Base-by-base conservation (phyloP, 1,140 invertebrate genomes). In the Geopemphigus sp. region DNA sequence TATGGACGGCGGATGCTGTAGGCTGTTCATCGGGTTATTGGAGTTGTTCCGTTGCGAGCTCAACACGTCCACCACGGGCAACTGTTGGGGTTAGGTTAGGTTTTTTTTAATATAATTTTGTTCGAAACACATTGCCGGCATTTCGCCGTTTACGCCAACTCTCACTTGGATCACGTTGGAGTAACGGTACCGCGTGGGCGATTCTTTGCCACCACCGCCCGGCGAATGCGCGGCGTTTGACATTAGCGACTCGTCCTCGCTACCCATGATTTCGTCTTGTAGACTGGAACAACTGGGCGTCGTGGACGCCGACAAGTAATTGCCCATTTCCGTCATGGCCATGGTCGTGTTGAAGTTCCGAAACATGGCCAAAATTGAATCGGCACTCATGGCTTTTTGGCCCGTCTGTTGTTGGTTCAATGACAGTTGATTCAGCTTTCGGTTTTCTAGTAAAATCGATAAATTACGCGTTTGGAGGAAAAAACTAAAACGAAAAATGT, bases 311-410 rank as follows among this genome's bases (percentile, higher is more conserved):
- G 89, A 85, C 56, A 87, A 87, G 5, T 89, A 89, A 15, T 88
- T 87, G 0, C 88, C 86, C 32, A 53, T 59, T 26, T 81, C 83
- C 78, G 56, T 57, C 72, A 24, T 73, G 57, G 59, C 85, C 85
- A 14, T 88, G 86, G 15, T 87, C 24, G 89, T 88, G 14, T 83
- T 81, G 82, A 91, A 90, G 83, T 90, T 91, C 45, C 89, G 86
- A 83, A 92, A 92, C 89, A 92, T 91, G 4, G 91, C 90, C 64
- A 92, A 84, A 78, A 92, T 91, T 4, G 91, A 92, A 85, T 93
- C 92, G 14, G 91, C 91, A 83, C 86, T 83, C 83, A 80, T 80
- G 14, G 81, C 81, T 57, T 82, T 82, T 47, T 82, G 76, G 8
- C 61, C 57, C 17, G 56, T 6, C 22, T 57, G 57, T 29, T 61